Conservation (phyloP, 2,113 vertebrate species). For the Laterallus jamaicensis region DNA sequence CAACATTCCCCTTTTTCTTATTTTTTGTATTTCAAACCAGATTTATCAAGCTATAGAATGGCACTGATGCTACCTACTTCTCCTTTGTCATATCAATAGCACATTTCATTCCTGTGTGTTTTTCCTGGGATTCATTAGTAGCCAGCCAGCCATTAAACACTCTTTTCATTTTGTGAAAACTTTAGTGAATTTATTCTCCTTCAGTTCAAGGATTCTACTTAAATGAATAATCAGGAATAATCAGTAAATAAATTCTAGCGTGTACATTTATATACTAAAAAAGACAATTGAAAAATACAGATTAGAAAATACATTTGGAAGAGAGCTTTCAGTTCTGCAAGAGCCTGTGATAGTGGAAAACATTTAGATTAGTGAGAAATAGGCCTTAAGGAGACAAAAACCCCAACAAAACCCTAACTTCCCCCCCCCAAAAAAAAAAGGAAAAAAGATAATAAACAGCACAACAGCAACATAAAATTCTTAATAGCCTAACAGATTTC, state of each 20-base stretch:
- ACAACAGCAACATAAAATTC: background rate
- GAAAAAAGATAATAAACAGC: background rate
- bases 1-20: background rate
- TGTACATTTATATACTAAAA: background rate
- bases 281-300: background rate
- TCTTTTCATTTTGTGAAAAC: background rate
- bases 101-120: background rate
- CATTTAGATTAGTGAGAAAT: background rate
- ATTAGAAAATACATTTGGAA: conserved; percentile 23
- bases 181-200: conserved; percentile 13
- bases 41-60: background rate
- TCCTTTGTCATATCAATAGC: background rate
- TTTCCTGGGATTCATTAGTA: background rate
- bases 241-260: conserved; percentile 24
- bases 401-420: too few relatives aligned
- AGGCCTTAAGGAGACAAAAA: background rate
- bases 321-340: background rate
- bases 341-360: background rate
- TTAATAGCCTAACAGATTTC: background rate
- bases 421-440: background rate
- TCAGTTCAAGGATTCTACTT: background rate
- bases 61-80: background rate
- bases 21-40: background rate
- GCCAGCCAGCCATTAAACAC: background rate
- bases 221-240: background rate